These are phyloP conservation scores for Ifrita kowaldi DNA, from an alignment of 2,113 vertebrate genomes.

Conservation along the genomic window DNA sequence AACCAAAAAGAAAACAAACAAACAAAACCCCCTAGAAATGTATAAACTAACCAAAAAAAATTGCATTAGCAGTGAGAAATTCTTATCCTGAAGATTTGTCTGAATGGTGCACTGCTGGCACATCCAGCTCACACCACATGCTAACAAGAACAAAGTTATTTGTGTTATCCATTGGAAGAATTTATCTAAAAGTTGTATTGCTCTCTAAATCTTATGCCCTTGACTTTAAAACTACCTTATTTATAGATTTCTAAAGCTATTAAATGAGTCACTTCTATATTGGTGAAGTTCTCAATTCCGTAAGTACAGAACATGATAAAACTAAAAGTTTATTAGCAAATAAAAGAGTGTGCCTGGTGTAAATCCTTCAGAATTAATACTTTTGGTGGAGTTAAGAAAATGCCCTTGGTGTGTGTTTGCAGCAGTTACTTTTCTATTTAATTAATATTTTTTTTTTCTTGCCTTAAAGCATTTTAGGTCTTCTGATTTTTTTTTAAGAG, in stretches of 20 bases:
- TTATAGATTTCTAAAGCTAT: not conserved
- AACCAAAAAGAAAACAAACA: not conserved
- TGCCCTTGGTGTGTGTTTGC: not conserved
- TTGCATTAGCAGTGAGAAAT: not conserved
- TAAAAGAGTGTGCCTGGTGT: not conserved
- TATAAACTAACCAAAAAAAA: not conserved
- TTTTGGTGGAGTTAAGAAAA: not conserved
- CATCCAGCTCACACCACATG: not conserved
- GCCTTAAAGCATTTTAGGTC: not conserved
- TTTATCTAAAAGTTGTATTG: rapidly evolving
- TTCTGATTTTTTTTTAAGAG: not conserved
- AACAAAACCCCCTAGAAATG: not conserved
- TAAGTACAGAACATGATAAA: not conserved
- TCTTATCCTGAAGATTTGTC: not conserved
- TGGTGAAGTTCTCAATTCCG: not conserved
- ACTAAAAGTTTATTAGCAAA: not conserved
- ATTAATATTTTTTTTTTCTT: not conserved
- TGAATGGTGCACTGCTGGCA: not conserved
- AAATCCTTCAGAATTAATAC: not conserved
- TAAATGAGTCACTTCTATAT: not conserved
- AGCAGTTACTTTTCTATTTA: not conserved
- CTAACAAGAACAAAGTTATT: not conserved
- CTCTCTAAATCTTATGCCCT: not conserved
- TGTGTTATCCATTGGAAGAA: not conserved
- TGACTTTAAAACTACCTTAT: not conserved